phyloP scores from a whole-genome alignment of 2,797 vertebrate genomes.

The Myotis pilosus region DNA sequence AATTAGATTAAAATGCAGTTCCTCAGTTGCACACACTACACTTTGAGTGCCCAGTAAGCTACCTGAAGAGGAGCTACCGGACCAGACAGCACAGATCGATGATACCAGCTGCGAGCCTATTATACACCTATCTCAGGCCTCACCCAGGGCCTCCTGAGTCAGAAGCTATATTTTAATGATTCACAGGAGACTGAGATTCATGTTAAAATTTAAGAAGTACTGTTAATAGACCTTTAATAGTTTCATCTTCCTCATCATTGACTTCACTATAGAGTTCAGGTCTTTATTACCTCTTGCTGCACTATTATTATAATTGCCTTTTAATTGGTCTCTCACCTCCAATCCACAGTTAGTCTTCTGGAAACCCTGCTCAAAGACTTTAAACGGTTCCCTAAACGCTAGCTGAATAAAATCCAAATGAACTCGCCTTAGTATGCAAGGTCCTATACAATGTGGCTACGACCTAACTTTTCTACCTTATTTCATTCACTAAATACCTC shows the following conservation, averaged over 20 bases:
- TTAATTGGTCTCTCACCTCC: slow-evolving; percentile 15
- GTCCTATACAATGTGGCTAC: not conserved
- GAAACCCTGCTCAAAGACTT: not conserved
- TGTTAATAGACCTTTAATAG: not conserved
- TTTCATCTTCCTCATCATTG: not conserved
- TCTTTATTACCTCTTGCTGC: not conserved
- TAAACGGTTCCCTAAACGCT: not conserved
- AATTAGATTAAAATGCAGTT: not conserved
- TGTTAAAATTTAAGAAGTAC: not conserved
- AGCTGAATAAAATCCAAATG: not conserved
- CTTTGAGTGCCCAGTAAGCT: not conserved
- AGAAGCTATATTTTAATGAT: not conserved
- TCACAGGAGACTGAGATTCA: not conserved
- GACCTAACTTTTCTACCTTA: not conserved
- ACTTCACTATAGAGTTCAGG: not conserved
- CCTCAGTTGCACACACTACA: not conserved
- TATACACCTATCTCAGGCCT: not conserved
- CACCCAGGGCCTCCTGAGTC: not conserved
- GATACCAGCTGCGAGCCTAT: not conserved
- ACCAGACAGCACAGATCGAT: no score
- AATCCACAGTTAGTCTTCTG: not conserved
- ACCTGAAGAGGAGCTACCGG: not conserved
- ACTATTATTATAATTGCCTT: not conserved
- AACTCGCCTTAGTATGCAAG: not conserved
- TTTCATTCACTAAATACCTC: not conserved